phyloP scores from a whole-genome alignment of 2,113 vertebrate species.

The Bombycilla garrulus region DNA sequence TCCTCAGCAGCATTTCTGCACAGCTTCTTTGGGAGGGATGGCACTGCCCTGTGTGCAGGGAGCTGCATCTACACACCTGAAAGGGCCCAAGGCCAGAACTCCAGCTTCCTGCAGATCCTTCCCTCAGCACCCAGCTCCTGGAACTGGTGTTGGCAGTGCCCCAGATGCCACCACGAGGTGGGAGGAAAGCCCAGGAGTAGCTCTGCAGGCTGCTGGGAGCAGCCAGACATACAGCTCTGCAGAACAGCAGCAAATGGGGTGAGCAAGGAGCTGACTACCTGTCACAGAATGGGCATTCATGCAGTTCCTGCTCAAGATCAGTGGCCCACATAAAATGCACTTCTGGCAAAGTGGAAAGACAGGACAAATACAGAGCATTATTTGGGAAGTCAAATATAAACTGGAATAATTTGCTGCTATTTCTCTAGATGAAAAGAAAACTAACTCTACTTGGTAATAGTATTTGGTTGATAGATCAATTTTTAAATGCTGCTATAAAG shows the following conservation, averaged over 20 bases:
- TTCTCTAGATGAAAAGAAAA: background rate
- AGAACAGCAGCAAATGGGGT: fast-evolving
- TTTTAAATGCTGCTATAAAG: background rate
- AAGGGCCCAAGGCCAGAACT: background rate
- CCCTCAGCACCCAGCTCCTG: background rate
- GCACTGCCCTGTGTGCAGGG: fast-evolving
- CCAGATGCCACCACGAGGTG: too few relatives aligned
- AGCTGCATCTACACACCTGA: background rate
- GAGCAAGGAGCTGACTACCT: background rate
- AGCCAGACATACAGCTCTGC: background rate
- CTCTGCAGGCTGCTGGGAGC: background rate
- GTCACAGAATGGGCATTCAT: fast-evolving
- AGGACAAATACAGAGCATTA: constrained; percentile 41
- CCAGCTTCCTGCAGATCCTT: background rate
- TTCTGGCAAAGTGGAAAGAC: constrained; percentile 39
- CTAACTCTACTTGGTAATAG: background rate
- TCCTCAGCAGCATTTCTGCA: background rate
- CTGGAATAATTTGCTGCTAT: constrained; percentile 28
- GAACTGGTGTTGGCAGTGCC: fast-evolving
- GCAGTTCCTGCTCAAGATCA: background rate
- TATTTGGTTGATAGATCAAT: background rate
- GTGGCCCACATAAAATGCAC: fast-evolving
- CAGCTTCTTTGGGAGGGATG: fast-evolving
- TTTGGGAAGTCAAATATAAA: constrained; percentile 30
- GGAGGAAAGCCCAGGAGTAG: background rate